Evolutionary conservation across 2,888 invertebrate species (phyloP).

Genomic region (Sabatieria punctata): DNA sequence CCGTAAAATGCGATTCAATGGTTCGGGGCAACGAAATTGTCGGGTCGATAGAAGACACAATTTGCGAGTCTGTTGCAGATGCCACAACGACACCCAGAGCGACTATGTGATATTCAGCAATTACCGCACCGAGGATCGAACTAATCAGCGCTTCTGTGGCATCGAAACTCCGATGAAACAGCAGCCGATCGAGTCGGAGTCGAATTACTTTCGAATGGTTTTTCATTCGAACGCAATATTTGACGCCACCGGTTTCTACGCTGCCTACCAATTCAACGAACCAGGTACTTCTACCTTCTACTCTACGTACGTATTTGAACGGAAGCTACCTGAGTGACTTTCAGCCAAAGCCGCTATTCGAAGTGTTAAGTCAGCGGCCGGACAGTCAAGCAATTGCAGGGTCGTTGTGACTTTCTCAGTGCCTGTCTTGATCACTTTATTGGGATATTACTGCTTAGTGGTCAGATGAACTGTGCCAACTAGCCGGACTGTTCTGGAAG

Average conservation of each 20-base stretch:
- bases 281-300: not conserved
- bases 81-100: slow-evolving; percentile 71
- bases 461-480: no score
- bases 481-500: no score
- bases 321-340: no score
- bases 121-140: slow-evolving; percentile 70
- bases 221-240: slow-evolving; percentile 82
- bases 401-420: no score
- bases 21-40: no score
- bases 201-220: slow-evolving; percentile 79
- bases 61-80: slow-evolving; percentile 52
- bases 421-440: no score
- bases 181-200: slow-evolving; percentile 49
- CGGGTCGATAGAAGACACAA: no score
- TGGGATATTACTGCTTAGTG: no score
- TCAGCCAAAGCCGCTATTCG: no score
- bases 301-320: not conserved
- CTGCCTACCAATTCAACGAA: slow-evolving; percentile 57
- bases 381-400: no score
- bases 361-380: no score
- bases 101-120: slow-evolving; percentile 94
- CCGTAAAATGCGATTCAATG: not conserved
- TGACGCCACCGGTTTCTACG: slow-evolving; percentile 83
- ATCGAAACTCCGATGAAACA: slow-evolving; percentile 31
- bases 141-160: slow-evolving; percentile 74